phyloP scores from a whole-genome alignment of 2,797 vertebrate species.

The Sitta carolinensis region DNA sequence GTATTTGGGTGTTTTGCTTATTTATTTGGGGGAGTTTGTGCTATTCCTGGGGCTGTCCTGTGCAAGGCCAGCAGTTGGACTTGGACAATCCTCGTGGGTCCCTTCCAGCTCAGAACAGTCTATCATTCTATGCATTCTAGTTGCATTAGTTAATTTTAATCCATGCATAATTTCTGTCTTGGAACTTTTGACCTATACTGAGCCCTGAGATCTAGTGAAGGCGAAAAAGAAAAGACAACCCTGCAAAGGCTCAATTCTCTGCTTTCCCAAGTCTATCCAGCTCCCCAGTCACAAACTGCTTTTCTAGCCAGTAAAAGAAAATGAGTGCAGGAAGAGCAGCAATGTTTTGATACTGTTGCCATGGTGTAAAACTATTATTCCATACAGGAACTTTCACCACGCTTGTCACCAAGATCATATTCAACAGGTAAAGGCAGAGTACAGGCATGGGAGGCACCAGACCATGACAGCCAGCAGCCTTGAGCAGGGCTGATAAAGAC shows the following conservation, averaged over 20 bases:
- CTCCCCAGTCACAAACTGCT: not conserved
- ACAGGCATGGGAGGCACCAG: not conserved
- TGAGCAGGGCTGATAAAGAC: not conserved
- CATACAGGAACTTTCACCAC: not conserved
- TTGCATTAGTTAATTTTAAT: not conserved
- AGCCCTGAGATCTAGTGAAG: not conserved
- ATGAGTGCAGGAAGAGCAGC: not conserved
- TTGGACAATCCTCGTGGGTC: not conserved
- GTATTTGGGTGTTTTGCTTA: not conserved
- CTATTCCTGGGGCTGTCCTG: not conserved
- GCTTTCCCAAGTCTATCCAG: not conserved
- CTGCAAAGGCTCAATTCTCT: not conserved
- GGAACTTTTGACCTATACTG: not conserved
- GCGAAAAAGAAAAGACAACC: not conserved
- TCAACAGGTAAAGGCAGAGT: not conserved
- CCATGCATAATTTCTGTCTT: not conserved
- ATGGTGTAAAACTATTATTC: conserved; percentile 30
- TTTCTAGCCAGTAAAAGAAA: not conserved
- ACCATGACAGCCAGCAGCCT: not conserved
- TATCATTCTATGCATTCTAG: too few relatives aligned
- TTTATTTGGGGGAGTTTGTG: not conserved
- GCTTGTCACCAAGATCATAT: not conserved
- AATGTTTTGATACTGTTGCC: not conserved
- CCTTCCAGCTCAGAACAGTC: not conserved
- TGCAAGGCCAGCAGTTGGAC: not conserved